Evolutionary conservation across 2,113 vertebrate genomes (phyloP), one percentile per base, ranked within the genome.

Genomic region (Corythornis cristatus): DNA sequence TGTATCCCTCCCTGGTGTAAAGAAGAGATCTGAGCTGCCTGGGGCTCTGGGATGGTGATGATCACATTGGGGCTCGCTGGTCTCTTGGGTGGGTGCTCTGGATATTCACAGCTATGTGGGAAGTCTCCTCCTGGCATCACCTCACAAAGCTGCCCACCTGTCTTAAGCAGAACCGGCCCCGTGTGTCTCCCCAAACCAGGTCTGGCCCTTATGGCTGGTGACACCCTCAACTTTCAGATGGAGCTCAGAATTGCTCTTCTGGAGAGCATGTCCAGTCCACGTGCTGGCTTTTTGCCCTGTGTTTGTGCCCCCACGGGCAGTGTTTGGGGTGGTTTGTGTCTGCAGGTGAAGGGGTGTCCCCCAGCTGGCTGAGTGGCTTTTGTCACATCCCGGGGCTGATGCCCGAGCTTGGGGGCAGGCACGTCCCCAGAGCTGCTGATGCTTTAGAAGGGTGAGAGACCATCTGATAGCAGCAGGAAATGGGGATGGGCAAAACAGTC

Each of bases 401-500:
- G 79, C 10, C 25, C 8, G 26, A 11, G 35, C 25, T 37, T 0
- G 0, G 74, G 67, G 11, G 22, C 12, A n/a, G 43, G 12, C 29
- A 45, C 3, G 11, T 40, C 12, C 31, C 43, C 8, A 20, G 54
- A 92, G 56, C 42, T 83, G 28, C 79, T 61, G 22, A 46, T 60
- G 31, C 40, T 90, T 64, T 62, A 61, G 77, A 45, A 78, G 64
- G 13, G 29, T 81, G 29, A 67, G 82, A 75, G 20, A 25, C 26
- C 15, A 26, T 60, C 60, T 86, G 61, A 78, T 71, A 60, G 37
- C 37, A 62, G n/a, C 28, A 76, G 67, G 67, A 90, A 90, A 60
- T 51, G 48, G 46, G 54, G 58, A 83, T 77, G 71, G 67, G 65
- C 37, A 70, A 70, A 92, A 85, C 37, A 87, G 78, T 72, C n/a